These are phyloP conservation scores for Setophaga coronata DNA, from an alignment of 2,113 vertebrate species.

Conservation along the genomic window DNA sequence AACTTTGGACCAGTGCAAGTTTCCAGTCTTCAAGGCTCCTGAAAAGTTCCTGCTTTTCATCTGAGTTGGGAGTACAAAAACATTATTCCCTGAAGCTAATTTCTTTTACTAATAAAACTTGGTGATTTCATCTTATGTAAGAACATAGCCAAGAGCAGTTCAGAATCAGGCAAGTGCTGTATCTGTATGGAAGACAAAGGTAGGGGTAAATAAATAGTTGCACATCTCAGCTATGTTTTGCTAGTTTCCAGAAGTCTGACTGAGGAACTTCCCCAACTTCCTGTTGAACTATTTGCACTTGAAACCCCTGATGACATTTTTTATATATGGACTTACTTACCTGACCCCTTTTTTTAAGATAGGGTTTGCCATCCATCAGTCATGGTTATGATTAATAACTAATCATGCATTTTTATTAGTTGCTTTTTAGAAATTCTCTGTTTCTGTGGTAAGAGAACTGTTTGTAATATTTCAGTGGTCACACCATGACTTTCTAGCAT, in stretches of 20 bases:
- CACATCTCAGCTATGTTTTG: rapidly evolving
- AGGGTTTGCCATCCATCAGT: neutral
- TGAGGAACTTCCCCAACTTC: neutral
- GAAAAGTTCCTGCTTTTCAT: neutral
- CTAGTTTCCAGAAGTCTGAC: neutral
- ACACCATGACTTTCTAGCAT: rapidly evolving
- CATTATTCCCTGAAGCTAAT: neutral
- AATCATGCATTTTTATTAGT: neutral
- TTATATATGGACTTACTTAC: neutral
- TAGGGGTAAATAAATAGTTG: neutral
- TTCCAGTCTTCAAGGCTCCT: neutral
- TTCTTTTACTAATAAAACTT: neutral
- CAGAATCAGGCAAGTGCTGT: neutral
- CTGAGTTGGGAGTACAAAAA: neutral
- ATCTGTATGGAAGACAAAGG: neutral
- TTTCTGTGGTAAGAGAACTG: neutral
- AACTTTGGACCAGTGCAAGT: neutral
- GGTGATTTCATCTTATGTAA: neutral
- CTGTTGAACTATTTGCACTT: neutral
- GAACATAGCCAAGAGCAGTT: neutral
- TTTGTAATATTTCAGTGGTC: neutral
- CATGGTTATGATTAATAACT: neutral
- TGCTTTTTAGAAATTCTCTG: neutral
- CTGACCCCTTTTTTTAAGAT: neutral
- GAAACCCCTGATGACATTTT: neutral